Conservation (phyloP, 2,113 vertebrate genomes). For the Taxidea taxus region DNA sequence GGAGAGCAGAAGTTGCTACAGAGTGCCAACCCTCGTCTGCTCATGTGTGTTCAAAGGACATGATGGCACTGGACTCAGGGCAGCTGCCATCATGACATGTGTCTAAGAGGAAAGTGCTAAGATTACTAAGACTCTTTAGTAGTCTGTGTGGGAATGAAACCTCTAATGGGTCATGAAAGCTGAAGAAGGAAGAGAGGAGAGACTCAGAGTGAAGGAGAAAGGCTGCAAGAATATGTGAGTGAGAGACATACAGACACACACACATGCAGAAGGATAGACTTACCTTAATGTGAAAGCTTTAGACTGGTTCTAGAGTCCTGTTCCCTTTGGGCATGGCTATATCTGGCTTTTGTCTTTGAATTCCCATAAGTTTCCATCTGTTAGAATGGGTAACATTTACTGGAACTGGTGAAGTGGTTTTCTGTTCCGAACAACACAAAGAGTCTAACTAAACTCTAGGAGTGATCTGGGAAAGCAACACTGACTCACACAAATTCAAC, state of each 20-base stretch:
- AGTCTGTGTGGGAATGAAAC: neutral
- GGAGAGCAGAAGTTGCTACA: neutral
- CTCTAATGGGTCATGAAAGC: neutral
- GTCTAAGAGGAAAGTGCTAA: neutral
- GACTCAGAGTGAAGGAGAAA: neutral
- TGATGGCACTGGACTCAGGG: neutral
- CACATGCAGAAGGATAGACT: neutral
- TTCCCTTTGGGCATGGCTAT: neutral
- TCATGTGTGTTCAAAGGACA: fast-evolving
- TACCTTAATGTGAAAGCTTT: neutral
- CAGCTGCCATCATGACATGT: fast-evolving
- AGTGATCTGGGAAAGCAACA: neutral
- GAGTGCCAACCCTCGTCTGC: neutral
- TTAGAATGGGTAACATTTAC: neutral
- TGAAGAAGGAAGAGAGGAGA: neutral
- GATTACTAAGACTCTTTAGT: neutral
- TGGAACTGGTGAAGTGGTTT: neutral
- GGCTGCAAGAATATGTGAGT: neutral
- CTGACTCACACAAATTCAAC: neutral
- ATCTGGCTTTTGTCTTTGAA: neutral
- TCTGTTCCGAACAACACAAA: neutral
- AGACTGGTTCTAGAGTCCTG: neutral
- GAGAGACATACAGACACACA: too few species aligned
- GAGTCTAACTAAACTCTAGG: neutral
- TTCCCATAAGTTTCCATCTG: neutral